phyloP scores from a whole-genome alignment of 2,113 vertebrate genomes.

The Dromas ardeola region DNA sequence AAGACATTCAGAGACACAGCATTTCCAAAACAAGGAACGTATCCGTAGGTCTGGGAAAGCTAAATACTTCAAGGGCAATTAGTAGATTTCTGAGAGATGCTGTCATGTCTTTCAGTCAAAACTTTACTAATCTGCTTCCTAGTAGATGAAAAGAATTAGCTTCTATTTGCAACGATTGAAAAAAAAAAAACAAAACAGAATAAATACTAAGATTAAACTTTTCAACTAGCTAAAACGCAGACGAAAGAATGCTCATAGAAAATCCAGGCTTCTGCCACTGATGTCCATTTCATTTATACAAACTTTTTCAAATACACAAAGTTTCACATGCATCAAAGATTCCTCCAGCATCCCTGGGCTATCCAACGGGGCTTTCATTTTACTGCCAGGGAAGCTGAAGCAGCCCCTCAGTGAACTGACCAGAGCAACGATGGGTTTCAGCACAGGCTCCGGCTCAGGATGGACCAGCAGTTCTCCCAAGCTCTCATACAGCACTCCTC shows the following conservation, averaged over 20 bases:
- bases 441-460: neutral
- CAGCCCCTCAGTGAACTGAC: neutral
- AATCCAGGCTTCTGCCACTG: neutral
- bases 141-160: neutral
- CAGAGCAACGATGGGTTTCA: neutral
- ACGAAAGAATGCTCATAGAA: neutral
- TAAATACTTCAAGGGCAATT: neutral
- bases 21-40: neutral
- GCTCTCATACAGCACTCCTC: neutral
- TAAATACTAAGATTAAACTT: neutral
- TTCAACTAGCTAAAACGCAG: neutral
- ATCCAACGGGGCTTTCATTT: neutral
- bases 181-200: neutral
- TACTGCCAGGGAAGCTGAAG: neutral
- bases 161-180: neutral
- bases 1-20: neutral
- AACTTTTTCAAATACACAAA: neutral
- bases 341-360: neutral
- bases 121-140: neutral
- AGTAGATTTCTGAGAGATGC: constrained; percentile 1
- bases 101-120: neutral
- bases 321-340: neutral
- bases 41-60: neutral
- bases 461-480: neutral
- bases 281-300: neutral